Conservation (phyloP, 2,113 vertebrate species). For the Patagioenas fasciata region DNA sequence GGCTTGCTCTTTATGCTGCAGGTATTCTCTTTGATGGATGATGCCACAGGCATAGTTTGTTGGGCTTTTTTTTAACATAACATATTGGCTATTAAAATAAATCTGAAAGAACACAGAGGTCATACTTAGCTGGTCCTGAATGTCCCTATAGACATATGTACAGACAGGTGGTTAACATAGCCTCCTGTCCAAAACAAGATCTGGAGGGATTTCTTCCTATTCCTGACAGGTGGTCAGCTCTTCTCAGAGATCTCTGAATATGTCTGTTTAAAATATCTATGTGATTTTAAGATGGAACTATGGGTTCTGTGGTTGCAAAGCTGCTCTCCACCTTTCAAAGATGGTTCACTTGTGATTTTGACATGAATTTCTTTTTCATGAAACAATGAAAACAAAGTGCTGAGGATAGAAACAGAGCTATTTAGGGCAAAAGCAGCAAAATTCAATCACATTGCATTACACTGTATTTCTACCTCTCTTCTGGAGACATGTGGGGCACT, state of each 20-base stretch:
- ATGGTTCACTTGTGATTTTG: background rate
- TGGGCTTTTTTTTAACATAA: constrained; percentile 9
- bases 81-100: constrained; percentile 58
- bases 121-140: constrained; percentile 18
- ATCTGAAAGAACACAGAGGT: constrained; percentile 46
- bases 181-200: constrained; percentile 44
- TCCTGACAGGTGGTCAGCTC: constrained; percentile 36
- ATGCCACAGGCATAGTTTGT: constrained; percentile 18
- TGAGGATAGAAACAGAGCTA: background rate
- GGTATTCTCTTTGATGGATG: constrained; percentile 5
- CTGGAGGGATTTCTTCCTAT: constrained; percentile 43
- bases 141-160: constrained; percentile 38
- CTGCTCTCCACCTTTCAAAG: background rate
- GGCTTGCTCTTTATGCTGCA: background rate
- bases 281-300: background rate
- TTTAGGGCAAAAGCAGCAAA: background rate
- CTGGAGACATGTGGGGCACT: background rate
- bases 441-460: background rate
- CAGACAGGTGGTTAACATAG: constrained; percentile 24
- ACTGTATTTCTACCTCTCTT: background rate
- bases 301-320: background rate
- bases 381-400: background rate
- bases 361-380: background rate
- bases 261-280: background rate
- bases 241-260: background rate